Percentiles rank a stretch among this genome's conserved stretches.
phyloP scores from a whole-genome alignment of 2,888 invertebrate species.

The Folsomia candida region DNA sequence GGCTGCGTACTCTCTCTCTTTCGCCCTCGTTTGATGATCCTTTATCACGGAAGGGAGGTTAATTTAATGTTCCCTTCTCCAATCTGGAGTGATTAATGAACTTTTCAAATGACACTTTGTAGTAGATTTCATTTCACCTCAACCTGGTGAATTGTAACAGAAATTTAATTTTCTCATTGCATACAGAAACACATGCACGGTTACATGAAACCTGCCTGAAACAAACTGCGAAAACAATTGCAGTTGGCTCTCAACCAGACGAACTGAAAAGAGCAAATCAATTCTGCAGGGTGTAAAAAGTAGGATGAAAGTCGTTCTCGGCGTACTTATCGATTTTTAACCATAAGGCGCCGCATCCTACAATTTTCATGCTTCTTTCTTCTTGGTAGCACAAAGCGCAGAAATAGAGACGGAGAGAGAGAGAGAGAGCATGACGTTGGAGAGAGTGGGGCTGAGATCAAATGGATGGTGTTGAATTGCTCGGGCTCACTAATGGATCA shows the following conservation, averaged over 20 bases:
- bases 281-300: too few relatives aligned
- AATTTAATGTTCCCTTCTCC: slow-evolving; percentile 11
- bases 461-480: slow-evolving; percentile 51
- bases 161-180: not conserved
- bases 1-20: not conserved
- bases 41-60: not conserved
- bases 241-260: too few relatives aligned
- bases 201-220: not conserved
- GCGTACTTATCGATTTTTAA: not conserved
- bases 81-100: slow-evolving; percentile 9
- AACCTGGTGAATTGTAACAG: not conserved
- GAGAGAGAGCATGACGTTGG: slow-evolving; percentile 1
- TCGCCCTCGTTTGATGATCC: not conserved
- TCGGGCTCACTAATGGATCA: slow-evolving; percentile 51
- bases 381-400: not conserved
- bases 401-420: not conserved
- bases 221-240: too few relatives aligned
- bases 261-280: too few relatives aligned
- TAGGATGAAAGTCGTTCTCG: not conserved
- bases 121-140: not conserved
- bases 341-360: not conserved
- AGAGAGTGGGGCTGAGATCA: slow-evolving; percentile 14
- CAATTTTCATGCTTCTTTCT: not conserved
- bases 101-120: not conserved
- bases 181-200: not conserved